phyloP scores from a whole-genome alignment of 1,140 invertebrate species.

The Brachionus calyciflorus region DNA sequence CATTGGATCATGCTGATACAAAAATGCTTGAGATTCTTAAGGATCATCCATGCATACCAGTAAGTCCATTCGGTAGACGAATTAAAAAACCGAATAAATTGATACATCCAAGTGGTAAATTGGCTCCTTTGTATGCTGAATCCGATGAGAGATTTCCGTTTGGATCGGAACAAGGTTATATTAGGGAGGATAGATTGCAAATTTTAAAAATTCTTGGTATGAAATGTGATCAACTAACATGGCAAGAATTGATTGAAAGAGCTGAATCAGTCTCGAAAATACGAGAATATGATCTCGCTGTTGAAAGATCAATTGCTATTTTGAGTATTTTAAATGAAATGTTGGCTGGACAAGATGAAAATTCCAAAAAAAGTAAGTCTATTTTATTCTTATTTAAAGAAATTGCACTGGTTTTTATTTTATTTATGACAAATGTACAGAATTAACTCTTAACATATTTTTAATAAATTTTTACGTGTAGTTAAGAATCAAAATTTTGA shows the following conservation, averaged over 20 bases:
- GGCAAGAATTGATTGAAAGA: constrained; percentile 38
- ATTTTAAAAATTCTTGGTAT: constrained; percentile 44
- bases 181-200: constrained; percentile 25
- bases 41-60: constrained; percentile 44
- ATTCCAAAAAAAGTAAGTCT: neutral
- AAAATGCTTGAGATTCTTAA: constrained; percentile 44
- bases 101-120: constrained; percentile 38
- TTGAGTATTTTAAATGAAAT: constrained; percentile 27
- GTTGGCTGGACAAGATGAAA: neutral
- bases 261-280: constrained; percentile 19
- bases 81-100: constrained; percentile 43
- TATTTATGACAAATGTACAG: neutral
- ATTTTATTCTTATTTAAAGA: neutral
- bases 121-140: constrained; percentile 22
- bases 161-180: constrained; percentile 27
- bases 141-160: constrained; percentile 39
- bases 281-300: constrained; percentile 23
- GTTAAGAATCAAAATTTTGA: too few relatives aligned
- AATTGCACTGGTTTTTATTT: neutral
- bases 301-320: constrained; percentile 16
- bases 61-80: constrained; percentile 16
- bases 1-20: constrained; percentile 44
- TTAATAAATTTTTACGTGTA: too few relatives aligned
- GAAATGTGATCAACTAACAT: constrained; percentile 35
- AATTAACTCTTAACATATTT: neutral